A percentile compares a stretch with the other conserved stretches of the same genome.
phyloP scores from a whole-genome alignment of 1,140 invertebrate species.

The Penaeus indicus region DNA sequence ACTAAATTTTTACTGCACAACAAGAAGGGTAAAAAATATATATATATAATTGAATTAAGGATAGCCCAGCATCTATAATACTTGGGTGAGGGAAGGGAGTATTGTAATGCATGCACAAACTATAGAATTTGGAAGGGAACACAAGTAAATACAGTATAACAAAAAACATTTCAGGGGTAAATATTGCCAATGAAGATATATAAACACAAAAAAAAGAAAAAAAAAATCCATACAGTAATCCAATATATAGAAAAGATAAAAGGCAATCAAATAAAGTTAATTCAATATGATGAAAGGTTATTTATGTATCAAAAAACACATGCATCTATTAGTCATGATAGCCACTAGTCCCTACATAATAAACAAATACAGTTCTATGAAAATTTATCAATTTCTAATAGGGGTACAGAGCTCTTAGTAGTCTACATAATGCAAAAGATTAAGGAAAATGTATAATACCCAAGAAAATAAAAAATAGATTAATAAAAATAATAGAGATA shows the following conservation, averaged over 20 bases:
- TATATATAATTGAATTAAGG: too few species aligned
- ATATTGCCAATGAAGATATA: background rate
- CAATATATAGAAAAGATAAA: background rate
- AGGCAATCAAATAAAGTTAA: background rate
- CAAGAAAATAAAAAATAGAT: background rate
- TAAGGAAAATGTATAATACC: background rate
- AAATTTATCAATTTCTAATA: too few species aligned
- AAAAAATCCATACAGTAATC: background rate
- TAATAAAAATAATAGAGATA: background rate
- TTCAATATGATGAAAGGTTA: background rate
- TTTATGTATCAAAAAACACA: background rate
- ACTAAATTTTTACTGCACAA: too few species aligned
- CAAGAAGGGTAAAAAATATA: too few species aligned
- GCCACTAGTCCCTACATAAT: too few species aligned
- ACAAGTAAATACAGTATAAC: background rate
- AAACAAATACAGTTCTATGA: too few species aligned
- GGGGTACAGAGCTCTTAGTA: too few species aligned
- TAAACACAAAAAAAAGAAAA: background rate
- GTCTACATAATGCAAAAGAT: too few species aligned
- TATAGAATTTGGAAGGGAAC: background rate
- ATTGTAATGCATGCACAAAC: background rate
- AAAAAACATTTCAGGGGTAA: background rate
- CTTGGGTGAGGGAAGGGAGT: too few species aligned
- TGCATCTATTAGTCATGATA: too few species aligned
- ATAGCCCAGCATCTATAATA: too few species aligned